Evolutionary conservation across 2,113 vertebrate species (phyloP), one percentile per base, ranked within the genome.

Genomic region (Pteruthius melanotis): DNA sequence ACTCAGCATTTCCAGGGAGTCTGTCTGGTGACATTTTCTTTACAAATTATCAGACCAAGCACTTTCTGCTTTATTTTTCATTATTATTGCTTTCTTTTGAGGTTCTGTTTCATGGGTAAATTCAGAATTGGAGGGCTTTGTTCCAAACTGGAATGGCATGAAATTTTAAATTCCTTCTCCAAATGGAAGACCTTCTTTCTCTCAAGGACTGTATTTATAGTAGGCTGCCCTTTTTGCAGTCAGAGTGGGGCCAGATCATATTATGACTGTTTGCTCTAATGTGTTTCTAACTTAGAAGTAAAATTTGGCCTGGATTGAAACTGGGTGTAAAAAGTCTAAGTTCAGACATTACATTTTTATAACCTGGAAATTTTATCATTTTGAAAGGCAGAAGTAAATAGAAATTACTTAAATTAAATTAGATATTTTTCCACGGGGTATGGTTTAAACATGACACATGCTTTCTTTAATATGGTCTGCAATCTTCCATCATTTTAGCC

Each of bases 341-440:
- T 68, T 87, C 78, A 89, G 71, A 40, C 20, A 89, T 64, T 89
- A 64, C 44, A 81, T 80, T 94, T 95, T 77, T 95, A 77, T 90
- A 94, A 78, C 33, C 35, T 89, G 64, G 78, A 95, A 93, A 78
- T 60, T 5, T n/a, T 93, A 56, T 66, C 3, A 70, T 70, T 96
- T 95, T 75, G n/a, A 91, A 94, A 95, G 53, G 64, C 65, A 87
- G 52, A 87, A 95, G 83, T 74, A 93, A 89, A 75, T 49, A 90
- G 65, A 92, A 96, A 89, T 87, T 68, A 68, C 44, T 93, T 69
- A 82, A 57, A 89, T 90, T 77, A 90, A 90, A 89, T 91, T 37
- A 82, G 13, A 4, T 28, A 20, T 88, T 94, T 95, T 84, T 91
- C 49, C 70, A 35, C 7, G 2, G 35, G 22, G 7, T 87, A 31